Evolutionary conservation across 1,140 invertebrate genomes (phyloP).

Genomic region (Megalopta genalis): DNA sequence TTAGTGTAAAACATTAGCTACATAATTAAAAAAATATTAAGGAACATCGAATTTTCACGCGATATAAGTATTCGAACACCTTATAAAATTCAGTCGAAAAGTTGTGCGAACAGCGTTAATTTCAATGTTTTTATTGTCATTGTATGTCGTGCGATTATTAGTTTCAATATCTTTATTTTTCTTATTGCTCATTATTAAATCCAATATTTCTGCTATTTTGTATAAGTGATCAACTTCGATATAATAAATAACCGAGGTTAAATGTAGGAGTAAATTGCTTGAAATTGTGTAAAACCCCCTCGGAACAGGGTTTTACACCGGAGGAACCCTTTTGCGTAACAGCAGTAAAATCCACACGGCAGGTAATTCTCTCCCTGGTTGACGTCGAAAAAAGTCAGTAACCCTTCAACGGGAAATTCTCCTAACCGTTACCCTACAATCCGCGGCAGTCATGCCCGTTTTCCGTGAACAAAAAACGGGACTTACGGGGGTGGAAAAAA

Average conservation of each 20-base stretch:
- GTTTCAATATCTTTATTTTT: no score
- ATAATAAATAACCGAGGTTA: background rate
- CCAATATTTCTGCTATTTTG: no score
- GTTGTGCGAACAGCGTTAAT: no score
- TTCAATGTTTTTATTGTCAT: no score
- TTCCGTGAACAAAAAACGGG: conserved; percentile 61
- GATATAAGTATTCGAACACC: no score
- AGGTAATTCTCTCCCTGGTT: background rate
- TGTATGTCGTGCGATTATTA: no score
- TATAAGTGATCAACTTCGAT: no score
- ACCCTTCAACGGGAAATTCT: conserved; percentile 52
- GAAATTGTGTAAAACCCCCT: background rate
- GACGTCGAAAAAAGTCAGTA: conserved; percentile 28
- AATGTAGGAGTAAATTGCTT: background rate
- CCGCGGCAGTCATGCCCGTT: conserved; percentile 53
- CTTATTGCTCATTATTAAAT: no score
- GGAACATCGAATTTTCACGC: no score
- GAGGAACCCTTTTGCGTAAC: background rate
- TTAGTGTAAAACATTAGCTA: no score
- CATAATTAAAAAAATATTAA: no score
- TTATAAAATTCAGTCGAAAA: no score
- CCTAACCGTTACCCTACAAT: conserved; percentile 59
- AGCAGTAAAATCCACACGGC: conserved; percentile 9
- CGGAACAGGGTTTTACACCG: background rate
- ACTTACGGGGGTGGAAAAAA: conserved; percentile 46